These are phyloP conservation scores for Monarcha castaneiventris DNA, from an alignment of 2,113 vertebrate genomes.

Conservation along the genomic window DNA sequence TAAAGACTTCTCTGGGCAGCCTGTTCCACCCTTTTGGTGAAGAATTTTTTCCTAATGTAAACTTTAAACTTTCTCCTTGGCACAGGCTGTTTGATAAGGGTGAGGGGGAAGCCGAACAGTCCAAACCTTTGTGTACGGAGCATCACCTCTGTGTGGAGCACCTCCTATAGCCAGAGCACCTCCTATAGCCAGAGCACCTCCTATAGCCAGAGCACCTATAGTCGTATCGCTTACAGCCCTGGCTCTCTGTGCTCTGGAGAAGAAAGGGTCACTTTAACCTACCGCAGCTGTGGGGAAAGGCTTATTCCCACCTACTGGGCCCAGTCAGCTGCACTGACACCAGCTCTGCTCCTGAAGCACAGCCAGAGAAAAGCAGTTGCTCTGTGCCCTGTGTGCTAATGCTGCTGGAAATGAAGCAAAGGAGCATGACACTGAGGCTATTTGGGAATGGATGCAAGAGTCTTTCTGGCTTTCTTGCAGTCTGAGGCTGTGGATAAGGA, in stretches of 20 bases:
- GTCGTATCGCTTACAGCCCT: neutral
- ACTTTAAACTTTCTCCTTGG: neutral
- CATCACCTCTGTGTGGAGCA: neutral
- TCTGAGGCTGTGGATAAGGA: neutral
- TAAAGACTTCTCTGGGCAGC: neutral
- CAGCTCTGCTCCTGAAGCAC: neutral
- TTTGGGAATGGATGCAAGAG: neutral
- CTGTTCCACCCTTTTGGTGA: neutral
- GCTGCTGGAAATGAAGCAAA: neutral
- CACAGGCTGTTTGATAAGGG: neutral
- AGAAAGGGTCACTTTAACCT: neutral
- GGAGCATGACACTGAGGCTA: neutral
- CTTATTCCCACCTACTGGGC: neutral
- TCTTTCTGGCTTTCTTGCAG: neutral
- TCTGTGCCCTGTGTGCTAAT: neutral
- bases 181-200: neutral
- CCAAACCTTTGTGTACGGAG: neutral
- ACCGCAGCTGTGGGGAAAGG: neutral
- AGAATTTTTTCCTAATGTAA: neutral
- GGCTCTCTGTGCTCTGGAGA: neutral
- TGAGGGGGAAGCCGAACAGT: neutral
- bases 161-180: rapidly evolving
- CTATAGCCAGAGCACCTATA: neutral
- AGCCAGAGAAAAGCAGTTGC: neutral
- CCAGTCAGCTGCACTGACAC: neutral